Percentiles rank a stretch among this genome's conserved stretches.
These are phyloP conservation scores for Polydesmus complanatus DNA, from an alignment of 2,888 invertebrate genomes.

Conservation along the genomic window DNA sequence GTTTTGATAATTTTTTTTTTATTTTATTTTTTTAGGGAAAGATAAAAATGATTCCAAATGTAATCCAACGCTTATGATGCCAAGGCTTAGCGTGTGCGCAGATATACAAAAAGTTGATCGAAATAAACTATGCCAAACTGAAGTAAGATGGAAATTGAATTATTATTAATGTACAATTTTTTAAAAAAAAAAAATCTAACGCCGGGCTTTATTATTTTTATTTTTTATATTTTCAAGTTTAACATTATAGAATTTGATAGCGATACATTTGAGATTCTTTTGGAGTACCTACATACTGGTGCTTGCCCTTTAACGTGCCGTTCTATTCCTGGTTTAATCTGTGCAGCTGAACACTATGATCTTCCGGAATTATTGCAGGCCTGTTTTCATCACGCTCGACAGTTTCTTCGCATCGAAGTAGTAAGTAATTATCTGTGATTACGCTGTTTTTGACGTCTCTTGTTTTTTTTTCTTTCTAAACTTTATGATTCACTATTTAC, in stretches of 20 bases:
- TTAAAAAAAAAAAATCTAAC: neutral
- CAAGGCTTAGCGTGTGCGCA: constrained; percentile 78
- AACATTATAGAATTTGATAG: constrained; percentile 90
- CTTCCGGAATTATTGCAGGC: constrained; percentile 81
- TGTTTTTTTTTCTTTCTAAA: neutral
- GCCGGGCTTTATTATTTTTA: neutral
- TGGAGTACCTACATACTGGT: constrained; percentile 85
- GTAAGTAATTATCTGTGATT: constrained; percentile 37
- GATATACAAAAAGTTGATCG: constrained; percentile 88
- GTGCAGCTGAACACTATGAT: constrained; percentile 89
- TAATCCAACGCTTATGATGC: constrained; percentile 35
- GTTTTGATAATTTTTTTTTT: neutral
- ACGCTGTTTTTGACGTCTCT: neutral
- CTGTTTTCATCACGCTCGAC: constrained; percentile 89
- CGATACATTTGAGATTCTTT: constrained; percentile 75
- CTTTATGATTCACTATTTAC: neutral
- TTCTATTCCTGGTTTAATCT: constrained; percentile 80
- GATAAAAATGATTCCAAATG: constrained; percentile 13
- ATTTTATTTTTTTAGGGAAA: constrained; percentile 8
- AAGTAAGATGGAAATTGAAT: constrained; percentile 39
- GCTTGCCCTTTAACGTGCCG: constrained; percentile 83
- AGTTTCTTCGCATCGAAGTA: constrained; percentile 79
- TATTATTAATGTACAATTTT: neutral
- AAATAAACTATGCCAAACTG: constrained; percentile 79
- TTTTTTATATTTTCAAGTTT: constrained; percentile 44